Evolutionary conservation across 1,140 invertebrate species (phyloP).

Genomic region (Armadillidium nasatum): DNA sequence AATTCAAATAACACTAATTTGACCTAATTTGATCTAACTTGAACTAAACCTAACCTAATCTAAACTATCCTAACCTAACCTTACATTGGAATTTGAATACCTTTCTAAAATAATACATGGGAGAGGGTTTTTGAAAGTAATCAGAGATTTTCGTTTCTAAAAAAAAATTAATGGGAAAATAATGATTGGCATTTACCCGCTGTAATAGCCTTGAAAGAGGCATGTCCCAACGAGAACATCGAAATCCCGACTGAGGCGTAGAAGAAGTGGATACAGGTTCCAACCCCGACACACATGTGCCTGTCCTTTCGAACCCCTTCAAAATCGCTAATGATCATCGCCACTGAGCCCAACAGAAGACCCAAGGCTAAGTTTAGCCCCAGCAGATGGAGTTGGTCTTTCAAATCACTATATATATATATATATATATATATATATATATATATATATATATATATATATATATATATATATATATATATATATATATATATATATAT

Average conservation of each 20-base stretch:
- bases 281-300: conserved; percentile 46
- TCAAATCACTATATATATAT: conserved; percentile 39
- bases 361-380: conserved; percentile 45
- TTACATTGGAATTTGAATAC: too few species aligned
- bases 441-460: neutral
- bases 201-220: conserved; percentile 41
- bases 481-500: too few species aligned
- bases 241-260: conserved; percentile 45
- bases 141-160: too few species aligned
- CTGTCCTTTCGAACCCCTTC: conserved; percentile 30
- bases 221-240: conserved; percentile 46
- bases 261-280: conserved; percentile 46
- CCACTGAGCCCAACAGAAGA: conserved; percentile 42
- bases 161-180: too few species aligned
- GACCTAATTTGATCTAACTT: too few species aligned
- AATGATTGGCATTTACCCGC: neutral
- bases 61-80: too few species aligned
- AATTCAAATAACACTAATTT: too few species aligned
- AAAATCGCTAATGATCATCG: conserved; percentile 45
- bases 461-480: neutral
- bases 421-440: neutral
- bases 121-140: too few species aligned
- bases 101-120: too few species aligned
- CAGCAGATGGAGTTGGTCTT: conserved; percentile 48
- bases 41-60: too few species aligned